Evolutionary conservation across 2,797 vertebrate species (phyloP).

Genomic region (Distichodus sexfasciatus): DNA sequence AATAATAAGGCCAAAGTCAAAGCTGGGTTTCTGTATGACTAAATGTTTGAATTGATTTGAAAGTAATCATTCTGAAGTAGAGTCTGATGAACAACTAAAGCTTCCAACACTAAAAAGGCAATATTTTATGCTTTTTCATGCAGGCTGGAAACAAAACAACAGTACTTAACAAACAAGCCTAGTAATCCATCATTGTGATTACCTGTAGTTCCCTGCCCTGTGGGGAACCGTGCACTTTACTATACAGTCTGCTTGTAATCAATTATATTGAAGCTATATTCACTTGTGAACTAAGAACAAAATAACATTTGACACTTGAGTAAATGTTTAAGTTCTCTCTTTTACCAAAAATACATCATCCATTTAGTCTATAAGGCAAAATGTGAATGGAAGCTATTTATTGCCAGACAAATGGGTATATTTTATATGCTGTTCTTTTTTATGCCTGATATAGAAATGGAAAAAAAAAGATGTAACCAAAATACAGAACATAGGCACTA

Average conservation of each 20-base stretch:
- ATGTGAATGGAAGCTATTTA: no score
- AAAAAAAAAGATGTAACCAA: no score
- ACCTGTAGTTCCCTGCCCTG: constrained; percentile 1
- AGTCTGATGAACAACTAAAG: background rate
- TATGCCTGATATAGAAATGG: no score
- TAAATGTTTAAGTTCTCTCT: no score
- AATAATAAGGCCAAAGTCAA: no score
- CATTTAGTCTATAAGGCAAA: no score
- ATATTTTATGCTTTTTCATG: background rate
- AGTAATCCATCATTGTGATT: constrained; percentile 20
- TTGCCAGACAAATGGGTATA: no score
- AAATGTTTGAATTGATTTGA: background rate
- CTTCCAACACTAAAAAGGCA: background rate
- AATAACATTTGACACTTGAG: no score
- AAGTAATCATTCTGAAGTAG: background rate
- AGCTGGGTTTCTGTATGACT: no score
- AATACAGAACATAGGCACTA: no score
- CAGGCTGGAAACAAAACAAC: background rate
- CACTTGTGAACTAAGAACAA: background rate
- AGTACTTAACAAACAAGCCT: constrained; percentile 4
- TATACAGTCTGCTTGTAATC: background rate
- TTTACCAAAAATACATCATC: no score
- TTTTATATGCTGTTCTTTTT: no score
- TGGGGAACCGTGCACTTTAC: background rate
- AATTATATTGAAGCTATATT: constrained; percentile 6